Evolutionary conservation across 2,113 vertebrate genomes (phyloP).

Genomic region (Colistium nudipinnis): DNA sequence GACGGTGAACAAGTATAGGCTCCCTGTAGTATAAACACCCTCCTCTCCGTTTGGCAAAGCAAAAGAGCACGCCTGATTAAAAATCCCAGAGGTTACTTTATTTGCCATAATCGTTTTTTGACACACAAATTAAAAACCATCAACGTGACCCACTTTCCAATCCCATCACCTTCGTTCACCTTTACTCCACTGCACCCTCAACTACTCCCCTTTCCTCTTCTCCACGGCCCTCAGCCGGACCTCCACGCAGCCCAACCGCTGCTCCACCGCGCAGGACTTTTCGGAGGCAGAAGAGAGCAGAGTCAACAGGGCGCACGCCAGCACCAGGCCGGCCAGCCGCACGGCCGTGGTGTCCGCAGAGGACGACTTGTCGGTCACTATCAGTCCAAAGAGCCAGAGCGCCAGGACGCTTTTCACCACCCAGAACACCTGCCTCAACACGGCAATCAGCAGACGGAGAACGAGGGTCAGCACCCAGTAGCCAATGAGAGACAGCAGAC

Average conservation of each 20-base stretch:
- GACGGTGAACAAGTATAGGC: background rate
- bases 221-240: slow-evolving; percentile 73
- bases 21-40: background rate
- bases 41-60: background rate
- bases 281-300: slow-evolving; percentile 60
- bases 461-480: slow-evolving; percentile 78
- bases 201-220: slow-evolving; percentile 67
- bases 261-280: slow-evolving; percentile 58
- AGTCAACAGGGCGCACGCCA: slow-evolving; percentile 67
- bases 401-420: slow-evolving; percentile 72
- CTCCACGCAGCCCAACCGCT: slow-evolving; percentile 73
- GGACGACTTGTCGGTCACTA: slow-evolving; percentile 70
- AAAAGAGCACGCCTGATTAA: slow-evolving; percentile 43
- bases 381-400: slow-evolving; percentile 78
- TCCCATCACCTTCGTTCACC: slow-evolving; percentile 37
- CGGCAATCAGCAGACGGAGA: slow-evolving; percentile 67
- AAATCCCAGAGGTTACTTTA: slow-evolving; percentile 72
- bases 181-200: background rate
- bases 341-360: slow-evolving; percentile 63
- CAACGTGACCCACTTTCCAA: slow-evolving; percentile 31
- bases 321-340: slow-evolving; percentile 74
- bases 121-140: slow-evolving; percentile 47
- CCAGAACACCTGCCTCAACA: slow-evolving; percentile 78
- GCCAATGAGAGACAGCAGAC: slow-evolving; percentile 75
- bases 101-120: slow-evolving; percentile 53